phyloP scores from a whole-genome alignment of 1,140 invertebrate species.

The Chionoecetes opilio region DNA sequence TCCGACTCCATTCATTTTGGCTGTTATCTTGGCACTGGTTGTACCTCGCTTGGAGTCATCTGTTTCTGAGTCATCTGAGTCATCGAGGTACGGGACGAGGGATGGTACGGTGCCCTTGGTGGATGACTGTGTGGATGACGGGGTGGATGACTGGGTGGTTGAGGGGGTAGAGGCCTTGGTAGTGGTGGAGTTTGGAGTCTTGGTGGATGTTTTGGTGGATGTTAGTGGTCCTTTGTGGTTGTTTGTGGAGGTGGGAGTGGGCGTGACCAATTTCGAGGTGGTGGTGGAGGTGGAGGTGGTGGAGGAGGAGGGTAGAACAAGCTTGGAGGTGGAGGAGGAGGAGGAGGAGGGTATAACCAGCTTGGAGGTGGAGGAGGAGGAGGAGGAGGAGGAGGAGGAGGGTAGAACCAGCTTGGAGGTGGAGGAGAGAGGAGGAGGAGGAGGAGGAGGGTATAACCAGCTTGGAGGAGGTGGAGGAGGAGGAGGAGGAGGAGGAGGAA shows the following conservation, averaged over 20 bases:
- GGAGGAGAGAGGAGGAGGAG: conserved; percentile 12
- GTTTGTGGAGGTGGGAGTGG: too few species aligned
- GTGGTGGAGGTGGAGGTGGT: conserved; percentile 14
- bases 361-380: background rate
- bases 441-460: background rate
- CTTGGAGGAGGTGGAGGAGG: conserved; percentile 51
- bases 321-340: conserved; percentile 45
- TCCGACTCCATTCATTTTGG: conserved; percentile 13
- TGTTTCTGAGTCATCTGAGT: conserved; percentile 77
- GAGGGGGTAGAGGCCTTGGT: background rate
- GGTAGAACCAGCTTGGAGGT: background rate
- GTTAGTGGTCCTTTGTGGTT: too few species aligned
- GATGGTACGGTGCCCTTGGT: conserved; percentile 45
- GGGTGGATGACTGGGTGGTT: conserved; percentile 32
- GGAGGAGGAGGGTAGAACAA: conserved; percentile 2
- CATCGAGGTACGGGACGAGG: conserved; percentile 77
- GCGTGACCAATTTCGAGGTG: too few species aligned
- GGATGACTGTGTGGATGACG: background rate
- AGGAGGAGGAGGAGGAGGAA: background rate
- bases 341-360: background rate
- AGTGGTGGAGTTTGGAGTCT: background rate
- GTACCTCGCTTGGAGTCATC: conserved; percentile 65
- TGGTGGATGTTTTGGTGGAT: too few species aligned
- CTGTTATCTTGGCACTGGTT: background rate
- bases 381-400: conserved; percentile 34